These are phyloP conservation scores for Drosophila nebulosa DNA, from an alignment of 1,140 invertebrate genomes.

Conservation along the genomic window DNA sequence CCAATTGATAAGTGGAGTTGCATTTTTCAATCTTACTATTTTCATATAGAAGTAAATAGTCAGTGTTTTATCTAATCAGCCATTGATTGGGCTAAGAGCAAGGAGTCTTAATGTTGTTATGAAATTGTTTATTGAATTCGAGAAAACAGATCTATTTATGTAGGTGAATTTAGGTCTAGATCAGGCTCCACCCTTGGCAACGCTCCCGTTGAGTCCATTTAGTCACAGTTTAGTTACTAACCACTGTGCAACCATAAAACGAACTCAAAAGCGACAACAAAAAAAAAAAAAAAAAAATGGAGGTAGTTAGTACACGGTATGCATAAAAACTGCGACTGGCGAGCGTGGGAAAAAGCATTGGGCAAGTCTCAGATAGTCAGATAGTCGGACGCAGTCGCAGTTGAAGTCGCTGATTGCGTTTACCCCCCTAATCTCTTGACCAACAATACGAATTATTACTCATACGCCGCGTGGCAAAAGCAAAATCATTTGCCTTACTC, in stretches of 20 bases:
- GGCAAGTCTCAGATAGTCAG: constrained; percentile 27
- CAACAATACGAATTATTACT: constrained; percentile 46
- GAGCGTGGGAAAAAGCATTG: constrained; percentile 68
- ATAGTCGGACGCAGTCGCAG: not conserved
- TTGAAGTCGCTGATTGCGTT: not conserved
- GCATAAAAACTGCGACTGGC: constrained; percentile 52
- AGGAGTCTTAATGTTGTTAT: not conserved
- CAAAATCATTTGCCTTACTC: not conserved
- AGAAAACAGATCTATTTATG: too few relatives aligned
- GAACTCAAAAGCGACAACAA: constrained; percentile 4
- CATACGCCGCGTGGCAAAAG: constrained; percentile 51
- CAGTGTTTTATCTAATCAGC: not conserved
- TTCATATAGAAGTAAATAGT: not conserved
- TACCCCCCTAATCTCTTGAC: not conserved
- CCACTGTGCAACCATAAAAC: constrained; percentile 31
- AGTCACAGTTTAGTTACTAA: not conserved
- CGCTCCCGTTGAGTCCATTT: too few relatives aligned
- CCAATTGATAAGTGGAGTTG: not conserved
- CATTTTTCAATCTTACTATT: not conserved
- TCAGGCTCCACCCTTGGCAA: too few relatives aligned
- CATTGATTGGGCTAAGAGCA: constrained; percentile 1
- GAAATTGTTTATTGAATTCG: too few relatives aligned
- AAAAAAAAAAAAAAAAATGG: constrained; percentile 43
- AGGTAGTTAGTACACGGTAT: constrained; percentile 60
- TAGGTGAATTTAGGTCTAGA: too few relatives aligned